These are phyloP conservation scores for Drosophila subsilvestris DNA, from an alignment of 2,888 invertebrate species.

Conservation along the genomic window DNA sequence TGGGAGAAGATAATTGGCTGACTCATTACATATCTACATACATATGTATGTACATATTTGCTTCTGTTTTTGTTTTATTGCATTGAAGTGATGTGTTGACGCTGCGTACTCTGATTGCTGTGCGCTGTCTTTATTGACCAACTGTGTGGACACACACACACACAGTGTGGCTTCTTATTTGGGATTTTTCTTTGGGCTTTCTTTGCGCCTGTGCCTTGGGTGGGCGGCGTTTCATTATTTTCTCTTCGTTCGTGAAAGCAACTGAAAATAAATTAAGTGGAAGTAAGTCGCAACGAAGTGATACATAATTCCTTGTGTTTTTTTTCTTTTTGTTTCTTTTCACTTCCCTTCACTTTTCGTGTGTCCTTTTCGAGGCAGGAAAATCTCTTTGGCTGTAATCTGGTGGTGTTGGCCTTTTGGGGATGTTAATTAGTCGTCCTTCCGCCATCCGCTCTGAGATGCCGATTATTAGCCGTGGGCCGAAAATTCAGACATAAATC, in stretches of 20 bases:
- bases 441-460: neutral
- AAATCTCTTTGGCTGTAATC: conserved; percentile 28
- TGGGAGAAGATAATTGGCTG: too few species aligned
- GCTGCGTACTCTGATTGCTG: neutral
- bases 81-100: too few species aligned
- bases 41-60: too few species aligned
- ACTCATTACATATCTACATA: too few species aligned
- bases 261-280: conserved; percentile 78
- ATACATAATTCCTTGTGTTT: conserved; percentile 75
- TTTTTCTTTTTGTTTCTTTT: neutral
- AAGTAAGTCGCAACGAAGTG: conserved; percentile 79
- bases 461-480: conserved; percentile 17
- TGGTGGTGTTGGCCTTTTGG: neutral
- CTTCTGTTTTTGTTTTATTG: too few species aligned
- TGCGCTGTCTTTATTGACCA: conserved; percentile 33
- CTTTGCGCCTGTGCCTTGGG: conserved; percentile 39
- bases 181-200: conserved; percentile 38
- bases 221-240: conserved; percentile 9
- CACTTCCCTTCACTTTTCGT: conserved; percentile 19
- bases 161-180: conserved; percentile 14
- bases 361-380: conserved; percentile 12
- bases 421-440: conserved; percentile 39
- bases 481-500: neutral
- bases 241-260: conserved; percentile 55
- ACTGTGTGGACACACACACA: conserved; percentile 29